phyloP scores from a whole-genome alignment of 2,888 invertebrate species.

The Autographa pulchrina region DNA sequence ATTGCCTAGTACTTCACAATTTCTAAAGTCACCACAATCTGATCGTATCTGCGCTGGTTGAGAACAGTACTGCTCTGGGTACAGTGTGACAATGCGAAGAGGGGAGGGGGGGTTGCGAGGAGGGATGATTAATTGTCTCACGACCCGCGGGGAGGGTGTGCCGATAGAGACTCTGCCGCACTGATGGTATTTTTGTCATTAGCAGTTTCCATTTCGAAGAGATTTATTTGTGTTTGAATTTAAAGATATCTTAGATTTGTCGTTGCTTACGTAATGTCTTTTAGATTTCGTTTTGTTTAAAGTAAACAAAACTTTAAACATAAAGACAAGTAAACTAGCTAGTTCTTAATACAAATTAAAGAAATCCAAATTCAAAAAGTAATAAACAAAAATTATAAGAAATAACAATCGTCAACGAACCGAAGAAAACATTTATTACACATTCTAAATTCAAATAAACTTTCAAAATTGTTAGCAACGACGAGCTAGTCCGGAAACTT shows the following conservation, averaged over 20 bases:
- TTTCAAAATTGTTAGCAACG: constrained; percentile 69
- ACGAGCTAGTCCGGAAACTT: constrained; percentile 70
- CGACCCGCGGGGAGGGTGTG: constrained; percentile 61
- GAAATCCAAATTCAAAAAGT: not conserved
- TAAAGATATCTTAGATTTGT: constrained; percentile 42
- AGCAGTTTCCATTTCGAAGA: constrained; percentile 51
- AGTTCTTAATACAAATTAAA: not conserved
- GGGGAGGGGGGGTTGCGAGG: constrained; percentile 45
- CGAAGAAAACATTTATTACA: constrained; percentile 46
- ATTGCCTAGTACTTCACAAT: constrained; percentile 43
- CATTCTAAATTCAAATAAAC: constrained; percentile 58
- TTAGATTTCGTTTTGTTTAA: not conserved
- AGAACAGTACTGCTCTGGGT: constrained; percentile 66
- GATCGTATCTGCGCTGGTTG: constrained; percentile 47
- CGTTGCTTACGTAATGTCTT: constrained; percentile 13
- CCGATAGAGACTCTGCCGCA: constrained; percentile 62
- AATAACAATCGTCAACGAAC: constrained; percentile 12
- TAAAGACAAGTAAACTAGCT: not conserved
- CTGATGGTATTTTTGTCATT: constrained; percentile 63
- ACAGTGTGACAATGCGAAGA: constrained; percentile 64
- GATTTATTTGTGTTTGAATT: constrained; percentile 54
- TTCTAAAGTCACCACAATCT: constrained; percentile 54
- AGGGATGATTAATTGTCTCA: constrained; percentile 79
- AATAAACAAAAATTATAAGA: constrained; percentile 8
- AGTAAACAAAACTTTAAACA: not conserved